A percentile compares a stretch with the other conserved stretches of the same genome.
phyloP scores from a whole-genome alignment of 2,797 vertebrate species.

The Aplochiton taeniatus region DNA sequence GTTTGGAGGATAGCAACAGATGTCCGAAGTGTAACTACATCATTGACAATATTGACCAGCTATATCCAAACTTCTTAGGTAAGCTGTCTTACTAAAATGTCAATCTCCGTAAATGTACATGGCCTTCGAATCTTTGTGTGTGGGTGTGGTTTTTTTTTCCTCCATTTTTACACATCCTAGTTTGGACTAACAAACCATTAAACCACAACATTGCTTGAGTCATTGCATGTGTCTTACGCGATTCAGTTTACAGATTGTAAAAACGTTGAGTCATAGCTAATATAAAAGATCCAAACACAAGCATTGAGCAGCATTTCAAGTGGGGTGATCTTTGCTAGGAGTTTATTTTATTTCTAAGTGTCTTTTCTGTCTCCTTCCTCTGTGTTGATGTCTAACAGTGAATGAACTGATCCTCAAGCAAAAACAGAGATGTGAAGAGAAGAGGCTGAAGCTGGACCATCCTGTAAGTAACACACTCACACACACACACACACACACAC shows the following conservation, averaged over 20 bases:
- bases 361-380: not conserved
- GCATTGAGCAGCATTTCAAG: too few species aligned
- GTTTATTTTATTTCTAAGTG: too few species aligned
- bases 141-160: constrained; percentile 15
- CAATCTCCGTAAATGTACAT: too few species aligned
- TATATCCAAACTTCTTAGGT: constrained; percentile 99
- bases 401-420: constrained; percentile 99
- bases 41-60: constrained; percentile 97
- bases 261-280: too few species aligned
- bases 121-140: too few species aligned
- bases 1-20: constrained; percentile 97
- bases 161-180: not conserved
- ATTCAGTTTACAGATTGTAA: too few species aligned
- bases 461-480: constrained; percentile 83
- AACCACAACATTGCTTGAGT: too few species aligned
- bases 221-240: too few species aligned
- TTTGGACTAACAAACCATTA: too few species aligned
- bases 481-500: not conserved
- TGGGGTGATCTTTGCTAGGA: not conserved
- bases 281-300: too few species aligned
- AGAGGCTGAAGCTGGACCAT: constrained; percentile 96
- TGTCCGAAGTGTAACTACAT: constrained; percentile 99
- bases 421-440: constrained; percentile 96
- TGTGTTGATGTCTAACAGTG: constrained; percentile 73
- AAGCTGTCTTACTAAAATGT: constrained; percentile 53